Conservation (phyloP, 2,888 invertebrate genomes). For the Actias luna region DNA sequence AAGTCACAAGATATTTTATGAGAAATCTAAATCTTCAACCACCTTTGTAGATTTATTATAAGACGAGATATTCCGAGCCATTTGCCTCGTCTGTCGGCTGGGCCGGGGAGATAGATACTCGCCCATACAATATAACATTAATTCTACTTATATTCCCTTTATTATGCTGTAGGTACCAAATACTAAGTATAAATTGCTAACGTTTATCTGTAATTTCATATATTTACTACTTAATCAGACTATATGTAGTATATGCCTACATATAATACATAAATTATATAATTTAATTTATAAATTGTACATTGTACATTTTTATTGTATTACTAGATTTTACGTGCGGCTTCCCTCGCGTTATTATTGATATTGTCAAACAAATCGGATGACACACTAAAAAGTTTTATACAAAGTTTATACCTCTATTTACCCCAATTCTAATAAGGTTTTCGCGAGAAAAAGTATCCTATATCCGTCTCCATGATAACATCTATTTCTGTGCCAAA, state of each 20-base stretch:
- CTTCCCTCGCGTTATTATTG: no score
- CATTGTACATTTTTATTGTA: no score
- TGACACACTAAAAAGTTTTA: no score
- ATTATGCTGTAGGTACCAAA: background rate
- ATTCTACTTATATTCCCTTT: conserved; percentile 1
- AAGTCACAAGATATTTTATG: background rate
- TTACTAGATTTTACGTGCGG: no score
- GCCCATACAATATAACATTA: background rate
- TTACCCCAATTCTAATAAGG: no score
- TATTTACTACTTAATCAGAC: background rate
- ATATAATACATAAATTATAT: background rate
- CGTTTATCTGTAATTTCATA: background rate
- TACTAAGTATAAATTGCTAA: background rate
- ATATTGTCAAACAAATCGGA: no score
- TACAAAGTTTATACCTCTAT: no score
- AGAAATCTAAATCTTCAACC: background rate
- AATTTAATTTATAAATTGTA: no score
- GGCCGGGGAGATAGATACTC: conserved; percentile 3
- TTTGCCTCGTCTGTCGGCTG: conserved; percentile 6
- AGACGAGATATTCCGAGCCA: conserved; percentile 13
- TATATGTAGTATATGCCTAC: background rate
- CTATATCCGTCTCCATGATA: no score
- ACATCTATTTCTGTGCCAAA: no score
- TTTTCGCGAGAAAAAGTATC: no score
- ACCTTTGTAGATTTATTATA: conserved; percentile 14